These are phyloP conservation scores for Tolypeutes matacus DNA, from an alignment of 2,797 vertebrate genomes.

Conservation along the genomic window DNA sequence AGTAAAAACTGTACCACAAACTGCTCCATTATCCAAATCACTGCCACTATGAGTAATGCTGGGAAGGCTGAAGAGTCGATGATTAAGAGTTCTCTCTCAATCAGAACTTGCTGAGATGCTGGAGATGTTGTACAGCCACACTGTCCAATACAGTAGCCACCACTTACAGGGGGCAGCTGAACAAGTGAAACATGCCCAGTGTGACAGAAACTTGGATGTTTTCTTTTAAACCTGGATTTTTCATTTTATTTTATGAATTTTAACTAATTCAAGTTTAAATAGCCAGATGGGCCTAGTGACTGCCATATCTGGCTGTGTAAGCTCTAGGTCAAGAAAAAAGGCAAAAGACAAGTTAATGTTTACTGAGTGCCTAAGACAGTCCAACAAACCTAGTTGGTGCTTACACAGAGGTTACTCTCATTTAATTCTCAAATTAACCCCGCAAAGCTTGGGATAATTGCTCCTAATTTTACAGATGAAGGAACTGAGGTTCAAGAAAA, in stretches of 20 bases:
- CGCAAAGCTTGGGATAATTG: neutral
- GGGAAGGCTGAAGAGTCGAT: neutral
- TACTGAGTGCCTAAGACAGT: neutral
- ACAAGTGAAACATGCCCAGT: neutral
- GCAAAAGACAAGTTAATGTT: neutral
- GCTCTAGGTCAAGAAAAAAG: neutral
- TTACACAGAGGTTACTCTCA: neutral
- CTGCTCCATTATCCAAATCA: neutral
- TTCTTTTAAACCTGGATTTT: too few relatives aligned
- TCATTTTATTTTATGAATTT: neutral
- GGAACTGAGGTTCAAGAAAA: conserved; percentile 25
- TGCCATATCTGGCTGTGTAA: neutral
- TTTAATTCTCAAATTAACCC: neutral
- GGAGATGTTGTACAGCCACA: neutral
- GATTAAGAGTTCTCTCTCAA: neutral
- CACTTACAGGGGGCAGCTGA: neutral
- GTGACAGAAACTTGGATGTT: neutral
- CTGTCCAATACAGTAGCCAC: neutral
- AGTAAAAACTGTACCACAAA: neutral
- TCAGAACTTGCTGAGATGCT: neutral
- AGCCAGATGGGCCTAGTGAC: neutral
- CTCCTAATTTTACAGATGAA: neutral
- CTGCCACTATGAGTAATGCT: neutral
- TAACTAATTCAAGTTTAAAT: neutral
- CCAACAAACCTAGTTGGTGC: neutral